Conservation (phyloP, 2,888 invertebrate genomes). For the Synanthedon andrenaeformis region DNA sequence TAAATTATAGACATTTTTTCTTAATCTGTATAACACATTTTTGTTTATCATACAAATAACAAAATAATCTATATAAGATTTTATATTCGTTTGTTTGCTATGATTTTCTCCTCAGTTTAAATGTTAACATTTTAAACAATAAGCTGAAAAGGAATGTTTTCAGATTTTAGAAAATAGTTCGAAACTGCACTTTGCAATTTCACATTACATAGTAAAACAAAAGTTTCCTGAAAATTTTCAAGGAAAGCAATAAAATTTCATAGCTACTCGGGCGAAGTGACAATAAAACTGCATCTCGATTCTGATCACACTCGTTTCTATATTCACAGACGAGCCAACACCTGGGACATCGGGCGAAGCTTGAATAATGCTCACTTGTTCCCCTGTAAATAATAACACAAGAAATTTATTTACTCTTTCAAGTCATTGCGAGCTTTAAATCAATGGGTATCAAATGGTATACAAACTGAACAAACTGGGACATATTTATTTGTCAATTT, state of each 20-base stretch:
- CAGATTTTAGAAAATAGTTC: not conserved
- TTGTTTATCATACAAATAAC: too few relatives aligned
- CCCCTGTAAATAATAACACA: constrained; percentile 41
- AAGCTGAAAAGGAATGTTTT: not conserved
- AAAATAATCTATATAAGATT: too few relatives aligned
- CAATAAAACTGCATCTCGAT: constrained; percentile 68
- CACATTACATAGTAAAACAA: constrained; percentile 25
- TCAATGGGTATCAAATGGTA: not conserved
- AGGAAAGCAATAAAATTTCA: constrained; percentile 51
- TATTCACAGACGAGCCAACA: constrained; percentile 56
- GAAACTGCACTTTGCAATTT: constrained; percentile 9
- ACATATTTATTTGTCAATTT: not conserved
- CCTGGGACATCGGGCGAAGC: constrained; percentile 48
- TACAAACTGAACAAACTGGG: not conserved
- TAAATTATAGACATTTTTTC: too few relatives aligned
- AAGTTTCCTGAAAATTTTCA: constrained; percentile 31
- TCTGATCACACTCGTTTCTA: constrained; percentile 63
- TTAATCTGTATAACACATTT: too few relatives aligned
- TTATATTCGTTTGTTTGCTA: too few relatives aligned
- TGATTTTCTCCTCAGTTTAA: too few relatives aligned
- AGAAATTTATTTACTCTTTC: constrained; percentile 15
- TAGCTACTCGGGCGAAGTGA: constrained; percentile 47
- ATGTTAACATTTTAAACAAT: too few relatives aligned
- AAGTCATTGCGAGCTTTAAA: not conserved
- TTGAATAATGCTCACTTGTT: constrained; percentile 57